A percentile compares a stretch with the other conserved stretches of the same genome.
These are phyloP conservation scores for Setophaga petechia DNA, from an alignment of 2,113 vertebrate genomes.

Conservation along the genomic window DNA sequence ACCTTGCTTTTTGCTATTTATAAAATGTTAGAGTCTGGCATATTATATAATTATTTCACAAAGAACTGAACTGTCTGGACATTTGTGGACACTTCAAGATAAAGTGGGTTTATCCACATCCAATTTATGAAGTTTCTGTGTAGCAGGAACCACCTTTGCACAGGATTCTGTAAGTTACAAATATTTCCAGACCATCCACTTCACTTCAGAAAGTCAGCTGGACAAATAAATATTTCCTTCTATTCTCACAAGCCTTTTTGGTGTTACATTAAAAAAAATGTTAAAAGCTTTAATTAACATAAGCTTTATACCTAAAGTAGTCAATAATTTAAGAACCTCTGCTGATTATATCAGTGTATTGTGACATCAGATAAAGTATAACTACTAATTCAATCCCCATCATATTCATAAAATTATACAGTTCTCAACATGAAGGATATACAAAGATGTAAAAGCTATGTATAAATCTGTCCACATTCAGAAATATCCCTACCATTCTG, in stretches of 20 bases:
- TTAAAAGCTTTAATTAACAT: background rate
- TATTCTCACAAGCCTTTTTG: background rate
- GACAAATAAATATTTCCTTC: background rate
- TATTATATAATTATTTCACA: background rate
- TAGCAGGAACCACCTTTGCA: background rate
- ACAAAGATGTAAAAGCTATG: background rate
- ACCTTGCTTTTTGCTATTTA: background rate
- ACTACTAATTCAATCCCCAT: background rate
- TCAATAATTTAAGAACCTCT: background rate
- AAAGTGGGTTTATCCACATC: background rate
- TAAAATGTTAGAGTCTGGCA: background rate
- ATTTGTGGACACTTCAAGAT: background rate
- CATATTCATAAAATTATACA: background rate
- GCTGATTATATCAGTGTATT: background rate
- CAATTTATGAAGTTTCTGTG: background rate
- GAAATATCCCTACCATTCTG: background rate
- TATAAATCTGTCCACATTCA: background rate
- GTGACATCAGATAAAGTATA: background rate
- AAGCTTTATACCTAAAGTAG: background rate
- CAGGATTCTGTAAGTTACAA: background rate
- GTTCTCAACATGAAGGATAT: background rate
- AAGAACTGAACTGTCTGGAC: background rate
- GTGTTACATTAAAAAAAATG: background rate
- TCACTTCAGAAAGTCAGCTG: background rate
- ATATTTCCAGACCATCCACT: background rate